Base-by-base conservation (phyloP, 2,888 invertebrate genomes). In the Chrysolina haemoptera region DNA sequence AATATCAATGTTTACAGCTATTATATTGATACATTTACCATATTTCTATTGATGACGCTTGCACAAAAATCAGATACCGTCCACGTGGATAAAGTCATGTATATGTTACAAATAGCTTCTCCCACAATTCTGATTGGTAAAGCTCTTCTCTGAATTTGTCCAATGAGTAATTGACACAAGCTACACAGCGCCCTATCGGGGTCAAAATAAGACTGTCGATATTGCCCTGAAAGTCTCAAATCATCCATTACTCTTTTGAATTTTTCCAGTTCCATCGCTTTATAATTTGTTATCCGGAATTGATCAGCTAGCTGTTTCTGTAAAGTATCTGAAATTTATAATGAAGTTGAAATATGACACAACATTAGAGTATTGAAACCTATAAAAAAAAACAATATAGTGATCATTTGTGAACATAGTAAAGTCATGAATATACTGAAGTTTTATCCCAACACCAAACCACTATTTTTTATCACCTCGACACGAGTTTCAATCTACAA, bases 31-130 rank as follows among this genome's bases (percentile, higher is more conserved):
- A 35, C 3, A 35, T 41, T 78, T 75, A 79, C 81, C 76, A 70
- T 71, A 70, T 81, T 79, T 35, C 79, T 55, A 63, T 72, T 71
- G 10, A 80, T 73, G 16, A 80, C 27, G 6, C 77, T 68, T 12
- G 75, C 64, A 73, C 81, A 81, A 63, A 81, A 81, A 69, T 77
- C 72, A 14, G 71, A 70, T 10, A 79, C 27, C 14, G 78, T 80
- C 70, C 70, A 79, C 11, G 81, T 81, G 18, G 74, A 65, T 14
- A 81, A 62, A 4, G 77, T 63, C 41, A 80, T 75, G 64, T 81
- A 81, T 40, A 81, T 63, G 18, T 76, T 78, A 53, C 81, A 81
- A 14, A 81, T 63, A 1, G 73, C 70, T 40, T 71, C 72, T 22
- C 74, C 80, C 12, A 81, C 70, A 35, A 72, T 62, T 67, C 75